Conservation (phyloP, 2,888 invertebrate genomes). For the Tanaodytes sp. region DNA sequence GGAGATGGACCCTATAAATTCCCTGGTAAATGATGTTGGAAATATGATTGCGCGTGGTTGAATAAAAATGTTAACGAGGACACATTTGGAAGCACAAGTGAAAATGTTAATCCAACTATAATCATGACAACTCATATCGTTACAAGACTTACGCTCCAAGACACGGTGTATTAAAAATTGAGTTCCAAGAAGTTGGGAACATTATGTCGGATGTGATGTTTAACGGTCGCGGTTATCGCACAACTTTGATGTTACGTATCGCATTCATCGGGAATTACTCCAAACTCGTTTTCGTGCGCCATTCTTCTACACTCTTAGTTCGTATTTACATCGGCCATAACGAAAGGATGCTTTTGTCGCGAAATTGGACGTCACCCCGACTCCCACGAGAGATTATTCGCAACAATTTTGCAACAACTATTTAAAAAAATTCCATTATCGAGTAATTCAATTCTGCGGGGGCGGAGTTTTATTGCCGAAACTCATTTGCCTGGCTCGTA, state of each 20-base stretch:
- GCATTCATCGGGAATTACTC: constrained; percentile 1
- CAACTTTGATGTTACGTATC: constrained; percentile 25
- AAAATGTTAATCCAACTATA: no score
- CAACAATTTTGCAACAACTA: constrained; percentile 37
- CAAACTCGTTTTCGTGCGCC: neutral
- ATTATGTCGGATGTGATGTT: constrained; percentile 1
- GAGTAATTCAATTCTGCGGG: constrained; percentile 35
- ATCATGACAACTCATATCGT: no score
- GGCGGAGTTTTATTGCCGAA: constrained; percentile 41
- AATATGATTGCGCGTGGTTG: no score
- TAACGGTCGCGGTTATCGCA: constrained; percentile 18
- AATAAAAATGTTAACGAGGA: no score
- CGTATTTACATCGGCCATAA: neutral
- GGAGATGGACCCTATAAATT: no score
- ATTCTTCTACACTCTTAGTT: neutral
- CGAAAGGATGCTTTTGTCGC: neutral
- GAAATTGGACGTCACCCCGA: constrained; percentile 15
- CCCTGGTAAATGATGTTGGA: no score
- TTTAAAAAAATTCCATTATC: constrained; percentile 46
- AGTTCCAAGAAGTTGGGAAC: no score
- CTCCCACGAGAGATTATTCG: constrained; percentile 38
- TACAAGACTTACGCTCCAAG: no score
- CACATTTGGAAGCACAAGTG: no score
- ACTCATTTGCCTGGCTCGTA: constrained; percentile 43
- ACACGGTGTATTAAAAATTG: no score